phyloP scores from a whole-genome alignment of 2,888 invertebrate species.

The Nephrotoma guestfalica region DNA sequence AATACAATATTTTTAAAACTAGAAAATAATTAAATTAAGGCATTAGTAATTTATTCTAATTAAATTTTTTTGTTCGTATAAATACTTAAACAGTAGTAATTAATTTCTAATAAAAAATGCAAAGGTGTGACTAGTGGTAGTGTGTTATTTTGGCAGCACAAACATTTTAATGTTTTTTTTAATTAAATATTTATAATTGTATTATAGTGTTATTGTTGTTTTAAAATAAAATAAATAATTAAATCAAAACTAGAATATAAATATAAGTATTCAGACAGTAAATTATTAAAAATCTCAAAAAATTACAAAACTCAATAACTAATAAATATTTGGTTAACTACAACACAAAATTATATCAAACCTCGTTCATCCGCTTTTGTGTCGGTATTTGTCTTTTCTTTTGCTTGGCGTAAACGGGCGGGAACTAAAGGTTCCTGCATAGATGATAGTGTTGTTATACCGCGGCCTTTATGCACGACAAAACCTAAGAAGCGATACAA shows the following conservation, averaged over 20 bases:
- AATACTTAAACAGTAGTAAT: not conserved
- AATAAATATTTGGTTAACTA: not conserved
- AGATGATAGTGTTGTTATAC: constrained; percentile 63
- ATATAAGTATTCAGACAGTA: not conserved
- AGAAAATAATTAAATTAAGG: not conserved
- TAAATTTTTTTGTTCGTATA: not conserved
- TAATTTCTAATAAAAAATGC: not conserved
- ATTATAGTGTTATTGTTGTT: not conserved
- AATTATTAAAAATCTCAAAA: not conserved
- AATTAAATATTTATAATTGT: not conserved
- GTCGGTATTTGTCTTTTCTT: constrained; percentile 47
- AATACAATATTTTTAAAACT: not conserved
- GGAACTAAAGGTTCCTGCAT: constrained; percentile 43
- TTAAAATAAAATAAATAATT: not conserved
- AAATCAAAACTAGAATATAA: not conserved
- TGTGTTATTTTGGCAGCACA: not conserved
- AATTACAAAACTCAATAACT: not conserved
- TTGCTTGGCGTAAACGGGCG: constrained; percentile 41
- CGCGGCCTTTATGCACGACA: constrained; percentile 66
- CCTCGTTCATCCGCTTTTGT: constrained; percentile 55
- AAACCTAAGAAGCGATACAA: constrained; percentile 32
- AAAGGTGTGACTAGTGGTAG: not conserved
- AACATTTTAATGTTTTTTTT: not conserved
- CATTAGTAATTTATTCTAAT: not conserved
- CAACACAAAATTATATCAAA: constrained; percentile 16